These are phyloP conservation scores for Rhabdophis nuchalis DNA, from an alignment of 2,797 vertebrate species.

Conservation along the genomic window DNA sequence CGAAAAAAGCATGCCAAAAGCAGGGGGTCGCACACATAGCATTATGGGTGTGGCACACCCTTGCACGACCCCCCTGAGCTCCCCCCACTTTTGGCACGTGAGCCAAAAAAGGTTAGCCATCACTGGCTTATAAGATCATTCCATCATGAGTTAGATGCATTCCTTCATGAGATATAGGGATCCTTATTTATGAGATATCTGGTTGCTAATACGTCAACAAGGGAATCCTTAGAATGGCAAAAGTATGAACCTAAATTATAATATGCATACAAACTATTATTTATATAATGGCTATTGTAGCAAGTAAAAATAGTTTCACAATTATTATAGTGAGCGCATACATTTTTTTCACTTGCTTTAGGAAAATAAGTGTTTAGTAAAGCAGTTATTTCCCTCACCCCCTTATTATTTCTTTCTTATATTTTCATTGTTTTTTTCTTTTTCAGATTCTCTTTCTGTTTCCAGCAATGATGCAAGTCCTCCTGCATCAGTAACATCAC, in stretches of 20 bases:
- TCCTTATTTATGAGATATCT: background rate
- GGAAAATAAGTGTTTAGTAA: background rate
- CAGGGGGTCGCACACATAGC: too few species aligned
- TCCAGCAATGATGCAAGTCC: slow-evolving; percentile 96
- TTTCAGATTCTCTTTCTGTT: slow-evolving; percentile 88
- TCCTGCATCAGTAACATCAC: slow-evolving; percentile 88
- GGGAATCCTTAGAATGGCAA: background rate
- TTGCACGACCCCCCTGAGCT: too few species aligned
- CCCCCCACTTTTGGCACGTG: too few species aligned
- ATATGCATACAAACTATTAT: background rate
- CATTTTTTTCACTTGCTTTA: background rate
- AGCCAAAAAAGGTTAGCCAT: too few species aligned
- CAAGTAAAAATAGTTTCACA: background rate
- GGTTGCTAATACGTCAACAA: background rate
- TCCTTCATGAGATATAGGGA: background rate
- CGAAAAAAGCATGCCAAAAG: too few species aligned
- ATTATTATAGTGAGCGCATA: too few species aligned
- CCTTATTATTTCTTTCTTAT: background rate
- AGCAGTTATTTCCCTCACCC: background rate
- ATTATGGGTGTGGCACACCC: too few species aligned
- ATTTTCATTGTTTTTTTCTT: background rate
- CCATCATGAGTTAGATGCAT: background rate
- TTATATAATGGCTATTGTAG: too few species aligned
- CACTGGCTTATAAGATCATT: background rate
- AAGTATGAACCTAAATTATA: background rate